Evolutionary conservation across 2,888 invertebrate species (phyloP), one percentile per base, ranked within the genome.

Genomic region (Cryptus armator): DNA sequence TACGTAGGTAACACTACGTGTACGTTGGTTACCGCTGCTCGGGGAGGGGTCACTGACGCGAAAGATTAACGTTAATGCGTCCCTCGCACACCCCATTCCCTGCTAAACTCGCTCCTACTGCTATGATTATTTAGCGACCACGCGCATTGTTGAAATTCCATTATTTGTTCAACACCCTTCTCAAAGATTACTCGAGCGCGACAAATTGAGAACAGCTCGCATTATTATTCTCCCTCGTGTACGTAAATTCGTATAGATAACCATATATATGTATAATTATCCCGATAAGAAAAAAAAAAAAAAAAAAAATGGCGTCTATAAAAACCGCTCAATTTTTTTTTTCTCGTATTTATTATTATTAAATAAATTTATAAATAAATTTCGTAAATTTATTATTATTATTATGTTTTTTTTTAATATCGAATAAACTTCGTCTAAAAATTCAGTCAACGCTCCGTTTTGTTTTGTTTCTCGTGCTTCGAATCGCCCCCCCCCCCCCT

Each of bases 61-160:
- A 66, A 67, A 81, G 82, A 85, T 85, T 85, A 85, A 82, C 85
- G 82, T 85, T 85, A 84, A 85, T 85, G 78, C 79, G 78, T 46
- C 75, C 44, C 71, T 66, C 56, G 66, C 81, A 82, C 74, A 75
- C 68, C 68, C 37, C 56, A 51, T 51, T 67, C 48, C 44, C 59
- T 6, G 37, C 59, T 48, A 37, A 67, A 70, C 74, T 56, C 68
- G 74, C 75, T 79, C 48, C 85, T 66, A 37, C 32, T 66, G 79
- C 75, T 64, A 85, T 85, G 82, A 85, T 85, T 85, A 85, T 85
- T 85, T 75, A 43, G 79, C 82, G 66, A 75, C 75, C 70, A 56
- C 56, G 62, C 56, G 62, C 82, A 75, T 85, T 75, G 85, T 85
- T 81, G 70, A 85, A 82, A 82, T 85, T 70, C 82, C 78, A 82